Evolutionary conservation across 2,113 vertebrate genomes (phyloP).

Genomic region (Calidris pygmaea): DNA sequence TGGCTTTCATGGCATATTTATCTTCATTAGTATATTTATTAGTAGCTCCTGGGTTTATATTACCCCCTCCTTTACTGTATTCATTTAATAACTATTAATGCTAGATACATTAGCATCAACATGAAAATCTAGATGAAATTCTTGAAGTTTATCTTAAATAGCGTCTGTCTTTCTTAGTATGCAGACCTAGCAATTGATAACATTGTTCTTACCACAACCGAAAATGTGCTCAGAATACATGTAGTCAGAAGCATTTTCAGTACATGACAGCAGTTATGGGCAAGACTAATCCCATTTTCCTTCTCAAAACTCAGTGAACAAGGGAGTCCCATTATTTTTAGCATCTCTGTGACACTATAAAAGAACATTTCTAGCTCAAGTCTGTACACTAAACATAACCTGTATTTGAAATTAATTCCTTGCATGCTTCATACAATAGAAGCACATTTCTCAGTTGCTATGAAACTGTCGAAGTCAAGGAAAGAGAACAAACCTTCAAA

Average conservation of each 20-base stretch:
- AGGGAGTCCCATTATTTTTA: neutral
- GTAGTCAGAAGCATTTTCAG: neutral
- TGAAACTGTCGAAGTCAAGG: neutral
- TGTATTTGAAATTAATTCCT: slow-evolving; percentile 60
- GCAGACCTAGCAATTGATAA: slow-evolving; percentile 12
- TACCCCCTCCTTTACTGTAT: neutral
- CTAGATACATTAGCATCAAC: neutral
- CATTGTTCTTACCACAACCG: neutral
- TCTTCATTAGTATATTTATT: neutral
- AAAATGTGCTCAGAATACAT: slow-evolving; percentile 49
- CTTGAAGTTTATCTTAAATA: slow-evolving; percentile 17
- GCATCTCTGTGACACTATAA: neutral
- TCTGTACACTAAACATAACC: neutral
- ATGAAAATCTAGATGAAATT: neutral
- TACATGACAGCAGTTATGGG: neutral
- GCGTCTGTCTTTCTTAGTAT: slow-evolving; percentile 2
- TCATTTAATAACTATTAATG: neutral
- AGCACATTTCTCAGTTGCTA: slow-evolving; percentile 26
- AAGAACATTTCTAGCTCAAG: neutral
- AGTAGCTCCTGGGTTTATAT: neutral
- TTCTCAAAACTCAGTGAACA: neutral
- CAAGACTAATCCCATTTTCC: neutral
- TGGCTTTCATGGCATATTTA: neutral
- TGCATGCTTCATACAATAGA: slow-evolving; percentile 12
- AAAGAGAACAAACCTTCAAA: neutral